A percentile compares a stretch with the other conserved stretches of the same genome.
phyloP scores from a whole-genome alignment of 2,797 vertebrate genomes.

The Meriones psammophilus region DNA sequence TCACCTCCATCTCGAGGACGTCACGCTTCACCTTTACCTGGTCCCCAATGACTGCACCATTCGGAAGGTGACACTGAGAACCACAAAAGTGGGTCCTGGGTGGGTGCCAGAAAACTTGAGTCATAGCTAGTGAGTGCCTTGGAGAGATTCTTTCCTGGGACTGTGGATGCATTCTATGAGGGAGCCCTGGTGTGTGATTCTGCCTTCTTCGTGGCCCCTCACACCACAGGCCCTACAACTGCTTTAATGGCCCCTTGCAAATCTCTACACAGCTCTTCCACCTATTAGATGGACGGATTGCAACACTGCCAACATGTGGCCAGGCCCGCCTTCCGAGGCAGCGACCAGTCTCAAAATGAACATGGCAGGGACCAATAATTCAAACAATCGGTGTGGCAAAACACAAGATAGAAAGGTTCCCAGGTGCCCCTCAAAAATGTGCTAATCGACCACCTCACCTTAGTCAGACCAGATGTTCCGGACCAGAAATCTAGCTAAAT shows the following conservation, averaged over 20 bases:
- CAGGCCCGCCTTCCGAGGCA: neutral
- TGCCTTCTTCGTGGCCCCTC: too few species aligned
- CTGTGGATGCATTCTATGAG: neutral
- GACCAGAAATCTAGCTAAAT: neutral
- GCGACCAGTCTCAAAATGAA: neutral
- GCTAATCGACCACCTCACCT: neutral
- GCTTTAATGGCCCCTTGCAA: neutral
- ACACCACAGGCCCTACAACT: too few species aligned
- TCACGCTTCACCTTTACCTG: slow-evolving; percentile 69
- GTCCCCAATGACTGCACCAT: slow-evolving; percentile 73
- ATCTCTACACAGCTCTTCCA: neutral
- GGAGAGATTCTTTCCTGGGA: neutral
- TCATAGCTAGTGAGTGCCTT: neutral
- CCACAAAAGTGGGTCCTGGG: neutral
- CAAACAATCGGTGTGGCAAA: neutral
- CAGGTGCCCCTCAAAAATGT: neutral
- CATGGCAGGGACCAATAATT: neutral
- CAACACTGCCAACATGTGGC: neutral
- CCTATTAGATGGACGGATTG: neutral
- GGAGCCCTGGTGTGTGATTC: neutral
- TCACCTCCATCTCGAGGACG: neutral
- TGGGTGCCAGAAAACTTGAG: neutral
- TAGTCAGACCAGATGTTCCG: neutral
- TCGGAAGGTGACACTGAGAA: slow-evolving; percentile 57
- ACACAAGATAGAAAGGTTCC: accelerated